Evolutionary conservation across 2,888 invertebrate species (phyloP), one percentile per base, ranked within the genome.

Genomic region (Clivina fossor): DNA sequence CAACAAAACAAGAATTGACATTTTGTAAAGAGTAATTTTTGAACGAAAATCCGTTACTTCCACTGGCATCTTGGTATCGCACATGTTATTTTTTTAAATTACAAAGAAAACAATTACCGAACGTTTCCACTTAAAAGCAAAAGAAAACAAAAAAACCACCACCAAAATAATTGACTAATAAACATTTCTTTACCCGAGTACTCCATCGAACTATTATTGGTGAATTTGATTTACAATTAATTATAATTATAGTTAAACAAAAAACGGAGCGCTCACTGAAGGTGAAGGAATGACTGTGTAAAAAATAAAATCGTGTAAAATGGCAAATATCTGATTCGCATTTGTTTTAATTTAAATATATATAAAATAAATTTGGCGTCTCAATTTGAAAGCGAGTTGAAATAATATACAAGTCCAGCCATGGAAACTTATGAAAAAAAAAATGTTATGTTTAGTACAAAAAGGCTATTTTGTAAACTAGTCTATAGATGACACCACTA

Each of bases 371-470:
- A n/a, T 49, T 37, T 24, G 38, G 37, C 19, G n/a, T n/a, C n/a
- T n/a, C n/a, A 35, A 44, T 20, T 47, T 47, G 19, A 19, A 38
- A 26, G 20, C 22, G 38, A 22, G 43, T 22, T 19, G 35, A 41
- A 37, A 41, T 41, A 13, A 22, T 9, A 16, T 38, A 55, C 55
- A 38, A 55, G 46, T 55, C 55, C 55, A 55, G 55, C 55, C 55
- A 55, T 24, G 38, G 55, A 47, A 37, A 55, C 54, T 54, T 54
- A 54, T 54, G 54, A 49, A 9, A 18, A 53, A n/a, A n/a, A n/a
- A n/a, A n/a, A n/a, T n/a, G 26, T 53, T 54, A 46, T 55, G 55
- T 55, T 43, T 55, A 55, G 55, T 55, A 55, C 46, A 55, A 47
- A 46, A 37, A 47, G 55, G 55, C 55, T 55, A 55, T 55, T 55